Conservation (phyloP, 2,797 vertebrate genomes). For the Amblyraja radiata region DNA sequence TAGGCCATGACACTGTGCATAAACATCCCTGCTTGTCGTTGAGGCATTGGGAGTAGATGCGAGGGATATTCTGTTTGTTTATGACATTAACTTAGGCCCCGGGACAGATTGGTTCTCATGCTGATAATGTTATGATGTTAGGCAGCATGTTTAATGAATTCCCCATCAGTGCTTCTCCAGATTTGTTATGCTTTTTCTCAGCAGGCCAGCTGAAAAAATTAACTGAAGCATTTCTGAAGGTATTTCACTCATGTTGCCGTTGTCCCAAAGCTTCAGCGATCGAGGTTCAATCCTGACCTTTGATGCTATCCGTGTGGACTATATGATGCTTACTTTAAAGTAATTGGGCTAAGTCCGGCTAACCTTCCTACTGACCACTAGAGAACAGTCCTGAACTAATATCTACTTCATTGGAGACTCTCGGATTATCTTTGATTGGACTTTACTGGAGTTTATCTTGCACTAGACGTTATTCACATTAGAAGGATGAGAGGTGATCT, state of each 20-base stretch:
- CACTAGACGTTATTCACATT: too few species aligned
- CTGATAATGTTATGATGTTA: constrained; percentile 20
- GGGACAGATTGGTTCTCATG: background rate
- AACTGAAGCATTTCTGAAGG: background rate
- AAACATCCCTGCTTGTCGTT: background rate
- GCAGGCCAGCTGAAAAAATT: constrained; percentile 3
- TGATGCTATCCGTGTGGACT: too few species aligned
- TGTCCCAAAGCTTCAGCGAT: too few species aligned
- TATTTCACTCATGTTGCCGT: background rate
- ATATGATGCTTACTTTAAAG: too few species aligned
- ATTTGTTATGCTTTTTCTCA: background rate
- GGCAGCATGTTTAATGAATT: background rate
- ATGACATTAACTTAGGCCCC: background rate
- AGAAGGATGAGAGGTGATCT: too few species aligned
- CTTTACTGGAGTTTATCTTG: too few species aligned
- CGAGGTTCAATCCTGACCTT: too few species aligned
- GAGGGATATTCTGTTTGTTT: constrained; percentile 1
- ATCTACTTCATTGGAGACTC: too few species aligned
- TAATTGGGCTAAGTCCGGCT: too few species aligned
- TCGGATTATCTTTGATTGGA: too few species aligned
- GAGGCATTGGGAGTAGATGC: background rate
- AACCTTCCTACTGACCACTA: too few species aligned
- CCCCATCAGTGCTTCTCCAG: background rate
- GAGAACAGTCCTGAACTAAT: too few species aligned
- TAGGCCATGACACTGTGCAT: background rate